Evolutionary conservation across 2,888 invertebrate species (phyloP), one percentile per base, ranked within the genome.

Genomic region (Tiliacea citrago): DNA sequence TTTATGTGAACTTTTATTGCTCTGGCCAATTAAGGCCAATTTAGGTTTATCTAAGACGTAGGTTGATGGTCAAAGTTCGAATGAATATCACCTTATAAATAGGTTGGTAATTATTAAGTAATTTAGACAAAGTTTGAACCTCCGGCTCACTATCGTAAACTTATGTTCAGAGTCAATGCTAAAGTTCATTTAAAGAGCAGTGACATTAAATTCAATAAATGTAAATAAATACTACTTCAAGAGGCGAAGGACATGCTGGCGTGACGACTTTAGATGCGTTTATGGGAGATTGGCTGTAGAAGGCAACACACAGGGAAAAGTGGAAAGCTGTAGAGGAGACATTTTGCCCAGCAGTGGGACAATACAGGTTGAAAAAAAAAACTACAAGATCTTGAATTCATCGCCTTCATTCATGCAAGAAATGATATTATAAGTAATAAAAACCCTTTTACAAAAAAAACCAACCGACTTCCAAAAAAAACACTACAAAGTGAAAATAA

Each of bases 21-120:
- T 18, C 13, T 16, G 39, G 13, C 57, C 51, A 75, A 57, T 62
- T 45, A 62, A 47, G 16, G 16, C 10, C 21, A 21, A 77, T 49
- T 78, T 16, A 51, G 16, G 5, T 68, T 65, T 53, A 45, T 67
- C 68, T 58, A n/a, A 75, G 68, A 83, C 70, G 67, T 79, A 42
- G 53, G 21, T 62, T 47, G 10, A 6, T 51, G 45, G 49, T 69
- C 75, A 67, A 66, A 80, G 84, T 63, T 72, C 58, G 16, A 69
- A 35, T 53, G 0, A 55, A 49, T 47, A 63, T 42, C 42, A 61
- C 49, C n/a, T 35, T 51, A 58, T 51, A 35, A 75, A 45, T 45
- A 42, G 0, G 8, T 51, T 53, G 8, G 13, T 57, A 45, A 39
- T 21, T 55, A 29, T 29, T 16, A 47, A 49, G 18, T 57, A 42